Base-by-base conservation (phyloP, 1,140 invertebrate genomes). In the Caenorhabditis inopinata region DNA sequence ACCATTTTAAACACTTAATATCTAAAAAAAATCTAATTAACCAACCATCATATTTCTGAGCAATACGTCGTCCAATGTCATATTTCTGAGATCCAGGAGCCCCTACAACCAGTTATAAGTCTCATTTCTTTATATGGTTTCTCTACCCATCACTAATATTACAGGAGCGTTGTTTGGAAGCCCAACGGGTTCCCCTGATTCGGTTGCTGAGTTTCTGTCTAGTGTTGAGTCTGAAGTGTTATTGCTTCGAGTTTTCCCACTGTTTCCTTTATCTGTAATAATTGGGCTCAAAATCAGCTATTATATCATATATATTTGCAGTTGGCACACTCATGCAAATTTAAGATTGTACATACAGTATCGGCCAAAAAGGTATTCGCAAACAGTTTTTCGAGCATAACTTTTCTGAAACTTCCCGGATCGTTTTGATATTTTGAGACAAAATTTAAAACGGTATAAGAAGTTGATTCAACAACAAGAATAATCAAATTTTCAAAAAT, bases 41-140 rank as follows among this genome's bases (percentile, higher is more conserved):
- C n/a, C n/a, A 29, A 58, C 87, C 87, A 42, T 87, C 86, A 49
- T 87, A 87, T 75, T 87, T 87, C 29, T 84, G 76, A 16, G 87
- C 85, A 11, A 87, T 81, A 62, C 81, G 74, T 77, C 84, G 42
- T n/a, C 87, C 84, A 18, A 88, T 78, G 38, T 79, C 79, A 27
- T 79, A 62, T 81, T 87, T 87, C 38, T 86, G 83, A 3, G 87
- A 87, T 14, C 86, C 86, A 2, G 86, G 87, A 14, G 87, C 87
- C 18, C 85, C 85, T 85, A 27, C 77, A 76, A 45, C 5, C 49
- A 42, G 14, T 7, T 42, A 42, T 42, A 42, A 42, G 38, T 42
- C 14, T 42, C 14, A 42, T 42, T 5, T n/a, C n/a, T n/a, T 42
- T 42, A 42, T 42, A 42, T 14, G 38, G 38, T n/a, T n/a, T n/a